Evolutionary conservation across 2,888 invertebrate species (phyloP), one percentile per base, ranked within the genome.

Genomic region (Salpingus planirostris): DNA sequence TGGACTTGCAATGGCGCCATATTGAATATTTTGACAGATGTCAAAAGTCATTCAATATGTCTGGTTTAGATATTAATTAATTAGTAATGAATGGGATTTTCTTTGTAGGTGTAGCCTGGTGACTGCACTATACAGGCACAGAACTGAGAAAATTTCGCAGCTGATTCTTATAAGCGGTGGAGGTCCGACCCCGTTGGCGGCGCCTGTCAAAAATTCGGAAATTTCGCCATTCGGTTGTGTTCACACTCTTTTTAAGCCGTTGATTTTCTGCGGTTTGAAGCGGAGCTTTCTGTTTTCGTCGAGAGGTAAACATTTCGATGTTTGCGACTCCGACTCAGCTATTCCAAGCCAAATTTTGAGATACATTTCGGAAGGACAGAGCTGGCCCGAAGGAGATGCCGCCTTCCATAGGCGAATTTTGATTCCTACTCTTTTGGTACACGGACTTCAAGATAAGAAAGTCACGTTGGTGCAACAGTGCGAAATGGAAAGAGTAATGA

Each of bases 391-490:
- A 49, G 79, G 80, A 1, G 78, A 79, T 59, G 73, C 73, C 26
- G 69, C 75, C 14, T 79, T 74, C 52, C 78, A 80, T 56, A 66
- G 74, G 44, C 67, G 74, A 57, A 71, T 80, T 32, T 64, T 68
- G 27, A 71, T 72, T 29, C 78, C 78, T 2, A 75, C 78, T 3
- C 65, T 81, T 23, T 63, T 80, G 15, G 70, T 80, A 21, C 76
- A 80, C 53, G 81, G 81, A 6, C 62, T 74, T 44, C 67, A 73
- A 50, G 81, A 81, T 59, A 71, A 70, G 40, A 66, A 73, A 36
- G 74, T 80, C 13, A 71, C 75, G n/a, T 62, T 79, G 38, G 74
- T 78, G 11, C 80, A 80, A 50, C 76, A 78, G 60, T 73, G 76
- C 51, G 77, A 78, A 58, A 80, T 80, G 79, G 73, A 77, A 56